Percentiles rank a stretch among this genome's conserved stretches.
Conservation (phyloP, 2,888 invertebrate genomes). For the Eupithecia tripunctaria region DNA sequence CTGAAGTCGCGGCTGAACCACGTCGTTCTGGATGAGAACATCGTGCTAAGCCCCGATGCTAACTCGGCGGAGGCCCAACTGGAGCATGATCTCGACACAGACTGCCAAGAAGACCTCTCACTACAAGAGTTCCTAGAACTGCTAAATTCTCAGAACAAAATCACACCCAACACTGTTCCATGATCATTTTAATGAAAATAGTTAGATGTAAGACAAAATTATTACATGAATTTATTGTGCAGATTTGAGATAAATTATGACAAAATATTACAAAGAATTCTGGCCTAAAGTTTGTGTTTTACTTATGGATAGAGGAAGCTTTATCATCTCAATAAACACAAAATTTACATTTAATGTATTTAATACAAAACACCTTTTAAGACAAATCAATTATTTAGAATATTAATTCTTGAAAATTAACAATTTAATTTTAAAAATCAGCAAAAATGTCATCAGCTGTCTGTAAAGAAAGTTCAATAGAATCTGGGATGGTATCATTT, state of each 20-base stretch:
- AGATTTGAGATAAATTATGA: slow-evolving; percentile 67
- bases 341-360: neutral
- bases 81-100: slow-evolving; percentile 81
- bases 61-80: slow-evolving; percentile 79
- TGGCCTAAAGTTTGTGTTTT: slow-evolving; percentile 51
- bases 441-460: slow-evolving; percentile 77
- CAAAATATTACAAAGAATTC: slow-evolving; percentile 60
- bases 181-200: slow-evolving; percentile 53
- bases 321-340: slow-evolving; percentile 8
- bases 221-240: slow-evolving; percentile 74
- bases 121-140: slow-evolving; percentile 81
- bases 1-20: slow-evolving; percentile 80
- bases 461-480: slow-evolving; percentile 65
- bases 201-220: slow-evolving; percentile 60
- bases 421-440: slow-evolving; percentile 59
- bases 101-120: slow-evolving; percentile 81
- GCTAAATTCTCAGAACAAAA: slow-evolving; percentile 78
- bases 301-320: slow-evolving; percentile 25
- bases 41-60: slow-evolving; percentile 79
- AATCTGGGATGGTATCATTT: slow-evolving; percentile 71
- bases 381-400: neutral
- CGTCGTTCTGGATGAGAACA: slow-evolving; percentile 80
- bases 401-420: neutral
- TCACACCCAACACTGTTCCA: slow-evolving; percentile 70
- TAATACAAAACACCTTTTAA: neutral